phyloP scores from a whole-genome alignment of 2,113 vertebrate genomes.

The Romanogobio albipinnatus region DNA sequence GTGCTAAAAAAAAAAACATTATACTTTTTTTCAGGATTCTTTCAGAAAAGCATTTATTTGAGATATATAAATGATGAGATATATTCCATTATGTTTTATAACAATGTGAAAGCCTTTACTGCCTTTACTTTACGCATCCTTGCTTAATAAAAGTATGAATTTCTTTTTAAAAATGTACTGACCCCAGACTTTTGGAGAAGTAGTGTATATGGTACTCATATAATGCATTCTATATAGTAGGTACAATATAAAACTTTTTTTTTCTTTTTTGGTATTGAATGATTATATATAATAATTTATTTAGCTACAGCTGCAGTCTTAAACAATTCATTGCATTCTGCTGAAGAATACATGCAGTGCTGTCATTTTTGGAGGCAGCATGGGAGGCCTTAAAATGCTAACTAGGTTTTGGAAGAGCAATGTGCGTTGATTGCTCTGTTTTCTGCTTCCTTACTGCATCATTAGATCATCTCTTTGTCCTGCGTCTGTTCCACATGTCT shows the following conservation, averaged over 20 bases:
- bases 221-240: too few species aligned
- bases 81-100: too few species aligned
- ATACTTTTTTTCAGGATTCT: not conserved
- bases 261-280: not conserved
- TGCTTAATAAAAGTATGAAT: not conserved
- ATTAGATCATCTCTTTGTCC: conserved; percentile 9
- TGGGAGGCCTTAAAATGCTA: conserved; percentile 4
- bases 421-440: not conserved
- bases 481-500: conserved; percentile 28
- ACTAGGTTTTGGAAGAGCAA: conserved; percentile 3
- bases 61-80: too few species aligned
- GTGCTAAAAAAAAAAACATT: not conserved
- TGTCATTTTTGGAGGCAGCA: not conserved
- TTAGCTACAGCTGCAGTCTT: not conserved
- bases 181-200: not conserved
- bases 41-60: not conserved
- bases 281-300: not conserved
- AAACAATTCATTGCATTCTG: not conserved
- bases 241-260: not conserved
- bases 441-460: conserved; percentile 25
- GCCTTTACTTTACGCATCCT: not conserved
- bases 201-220: too few species aligned
- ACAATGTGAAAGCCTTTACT: not conserved
- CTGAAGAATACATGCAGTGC: not conserved
- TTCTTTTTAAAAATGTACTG: not conserved